These are phyloP conservation scores for Macrocentrus cingulum DNA, from an alignment of 1,140 invertebrate species.

Conservation along the genomic window DNA sequence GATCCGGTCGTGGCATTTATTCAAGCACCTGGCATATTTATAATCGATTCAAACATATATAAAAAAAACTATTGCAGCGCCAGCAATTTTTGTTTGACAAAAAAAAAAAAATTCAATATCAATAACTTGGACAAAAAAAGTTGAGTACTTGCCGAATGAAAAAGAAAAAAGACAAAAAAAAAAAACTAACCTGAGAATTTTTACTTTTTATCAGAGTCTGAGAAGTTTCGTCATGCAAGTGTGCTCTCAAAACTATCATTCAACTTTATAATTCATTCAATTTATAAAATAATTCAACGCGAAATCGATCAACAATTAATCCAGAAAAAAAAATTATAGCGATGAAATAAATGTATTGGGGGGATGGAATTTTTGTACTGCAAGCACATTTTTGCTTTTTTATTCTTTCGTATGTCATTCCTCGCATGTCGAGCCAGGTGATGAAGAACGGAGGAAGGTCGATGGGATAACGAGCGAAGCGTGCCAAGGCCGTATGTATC, in stretches of 20 bases:
- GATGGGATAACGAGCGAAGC: constrained; percentile 36
- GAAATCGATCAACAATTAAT: no score
- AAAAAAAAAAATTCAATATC: constrained; percentile 13
- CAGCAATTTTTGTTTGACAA: constrained; percentile 17
- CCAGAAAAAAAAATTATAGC: no score
- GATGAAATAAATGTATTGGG: no score
- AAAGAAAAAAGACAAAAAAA: constrained; percentile 6
- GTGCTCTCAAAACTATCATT: no score
- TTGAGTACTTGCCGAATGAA: constrained; percentile 14
- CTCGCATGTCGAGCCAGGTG: constrained; percentile 14
- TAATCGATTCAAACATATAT: constrained; percentile 21
- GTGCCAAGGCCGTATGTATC: constrained; percentile 41
- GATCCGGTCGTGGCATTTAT: constrained; percentile 24
- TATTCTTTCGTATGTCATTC: constrained; percentile 11
- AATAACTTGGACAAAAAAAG: not conserved
- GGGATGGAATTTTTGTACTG: not conserved
- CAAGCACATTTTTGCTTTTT: not conserved
- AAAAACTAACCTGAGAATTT: not conserved
- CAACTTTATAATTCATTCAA: no score
- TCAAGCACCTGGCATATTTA: constrained; percentile 29
- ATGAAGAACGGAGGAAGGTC: constrained; percentile 9
- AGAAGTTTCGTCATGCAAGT: no score
- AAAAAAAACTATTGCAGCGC: constrained; percentile 10
- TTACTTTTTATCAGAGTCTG: no score
- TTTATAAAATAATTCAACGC: no score